These are phyloP conservation scores for Eueides isabella DNA, from an alignment of 1,140 invertebrate genomes.

Conservation along the genomic window DNA sequence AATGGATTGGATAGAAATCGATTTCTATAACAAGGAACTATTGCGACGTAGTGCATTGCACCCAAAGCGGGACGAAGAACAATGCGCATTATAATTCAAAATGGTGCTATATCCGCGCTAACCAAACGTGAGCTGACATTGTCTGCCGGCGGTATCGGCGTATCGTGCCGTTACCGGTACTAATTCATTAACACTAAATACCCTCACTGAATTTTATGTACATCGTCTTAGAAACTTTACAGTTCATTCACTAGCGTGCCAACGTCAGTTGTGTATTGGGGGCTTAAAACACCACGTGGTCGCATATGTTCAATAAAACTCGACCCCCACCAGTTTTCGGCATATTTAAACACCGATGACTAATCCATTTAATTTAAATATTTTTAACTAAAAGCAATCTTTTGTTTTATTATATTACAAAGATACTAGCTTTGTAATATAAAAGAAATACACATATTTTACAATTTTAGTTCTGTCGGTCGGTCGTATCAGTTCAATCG, in stretches of 20 bases:
- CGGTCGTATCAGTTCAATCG: constrained; percentile 38
- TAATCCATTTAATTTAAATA: too few relatives aligned
- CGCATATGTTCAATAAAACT: constrained; percentile 43
- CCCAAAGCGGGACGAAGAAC: constrained; percentile 66
- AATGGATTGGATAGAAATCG: constrained; percentile 55
- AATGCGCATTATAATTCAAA: constrained; percentile 81
- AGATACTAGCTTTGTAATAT: not conserved
- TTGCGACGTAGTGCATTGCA: constrained; percentile 77
- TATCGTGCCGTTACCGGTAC: constrained; percentile 46
- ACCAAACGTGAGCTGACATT: constrained; percentile 60
- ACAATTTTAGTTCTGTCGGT: constrained; percentile 19
- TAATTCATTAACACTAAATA: constrained; percentile 63
- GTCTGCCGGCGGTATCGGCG: constrained; percentile 36
- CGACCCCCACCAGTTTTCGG: constrained; percentile 42
- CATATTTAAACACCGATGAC: constrained; percentile 19
- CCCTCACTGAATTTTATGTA: not conserved
- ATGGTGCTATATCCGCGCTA: constrained; percentile 75
- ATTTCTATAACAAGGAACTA: constrained; percentile 78
- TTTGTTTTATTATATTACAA: not conserved
- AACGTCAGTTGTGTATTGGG: constrained; percentile 11
- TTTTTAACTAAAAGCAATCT: not conserved
- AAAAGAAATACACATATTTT: not conserved
- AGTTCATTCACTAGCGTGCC: too few relatives aligned
- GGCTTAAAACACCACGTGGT: constrained; percentile 28
- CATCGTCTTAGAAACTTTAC: not conserved